A percentile compares a stretch with the other conserved stretches of the same genome.
Conservation (phyloP, 2,888 invertebrate genomes). For the Lithophane semibrunnea region DNA sequence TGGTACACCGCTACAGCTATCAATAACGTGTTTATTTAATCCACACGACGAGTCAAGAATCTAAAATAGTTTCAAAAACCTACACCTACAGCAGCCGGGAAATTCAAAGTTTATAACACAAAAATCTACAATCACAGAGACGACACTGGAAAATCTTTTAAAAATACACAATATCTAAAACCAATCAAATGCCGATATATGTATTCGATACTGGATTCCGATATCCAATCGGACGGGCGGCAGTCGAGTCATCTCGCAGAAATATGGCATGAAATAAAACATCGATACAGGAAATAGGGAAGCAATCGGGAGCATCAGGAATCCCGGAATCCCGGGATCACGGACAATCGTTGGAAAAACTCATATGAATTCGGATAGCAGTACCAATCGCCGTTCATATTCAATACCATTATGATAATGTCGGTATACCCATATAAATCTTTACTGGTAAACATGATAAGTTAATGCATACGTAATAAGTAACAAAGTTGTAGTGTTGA, state of each 20-base stretch:
- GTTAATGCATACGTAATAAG: conserved; percentile 60
- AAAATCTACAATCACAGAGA: conserved; percentile 5
- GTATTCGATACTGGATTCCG: conserved; percentile 71
- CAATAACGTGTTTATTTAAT: not conserved
- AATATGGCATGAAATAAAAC: conserved; percentile 89
- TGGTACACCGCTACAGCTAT: not conserved
- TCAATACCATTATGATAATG: conserved; percentile 72
- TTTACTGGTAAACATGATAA: conserved; percentile 65
- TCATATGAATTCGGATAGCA: conserved; percentile 70
- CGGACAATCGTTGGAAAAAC: conserved; percentile 77
- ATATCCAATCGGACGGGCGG: conserved; percentile 79
- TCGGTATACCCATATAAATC: conserved; percentile 62
- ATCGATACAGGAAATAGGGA: conserved; percentile 84
- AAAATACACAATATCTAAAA: conserved; percentile 67
- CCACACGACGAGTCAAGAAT: not conserved
- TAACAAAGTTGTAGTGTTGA: conserved; percentile 43
- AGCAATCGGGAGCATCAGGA: conserved; percentile 79
- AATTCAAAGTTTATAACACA: not conserved
- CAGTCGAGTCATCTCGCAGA: conserved; percentile 80
- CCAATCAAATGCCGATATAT: conserved; percentile 85
- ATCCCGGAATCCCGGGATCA: conserved; percentile 74
- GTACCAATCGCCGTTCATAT: conserved; percentile 65
- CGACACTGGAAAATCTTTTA: conserved; percentile 32
- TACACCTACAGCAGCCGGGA: not conserved
- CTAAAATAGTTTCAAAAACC: not conserved